A percentile compares a stretch with the other conserved stretches of the same genome.
Conservation (phyloP, 2,888 invertebrate species). For the Netelia fuscicornis region DNA sequence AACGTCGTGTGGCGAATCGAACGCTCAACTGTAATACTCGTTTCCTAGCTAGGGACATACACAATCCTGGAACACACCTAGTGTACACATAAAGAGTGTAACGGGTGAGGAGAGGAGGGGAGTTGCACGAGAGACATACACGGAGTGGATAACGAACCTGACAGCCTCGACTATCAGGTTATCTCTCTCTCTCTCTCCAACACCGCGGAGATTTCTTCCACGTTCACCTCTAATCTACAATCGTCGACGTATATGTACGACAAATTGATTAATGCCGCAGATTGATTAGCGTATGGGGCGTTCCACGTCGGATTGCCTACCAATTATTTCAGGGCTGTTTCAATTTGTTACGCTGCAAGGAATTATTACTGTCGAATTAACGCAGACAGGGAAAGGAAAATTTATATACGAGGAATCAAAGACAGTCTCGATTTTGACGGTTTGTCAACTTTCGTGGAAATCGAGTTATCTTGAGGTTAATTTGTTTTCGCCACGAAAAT, state of each 20-base stretch:
- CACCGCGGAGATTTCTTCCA: slow-evolving; percentile 65
- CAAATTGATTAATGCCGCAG: slow-evolving; percentile 63
- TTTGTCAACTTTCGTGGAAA: too few relatives aligned
- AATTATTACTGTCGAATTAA: too few relatives aligned
- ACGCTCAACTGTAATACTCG: slow-evolving; percentile 54
- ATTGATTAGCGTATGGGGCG: slow-evolving; percentile 47
- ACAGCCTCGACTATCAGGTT: slow-evolving; percentile 67
- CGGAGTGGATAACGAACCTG: slow-evolving; percentile 52
- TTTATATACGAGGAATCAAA: too few relatives aligned
- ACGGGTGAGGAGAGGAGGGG: slow-evolving; percentile 18
- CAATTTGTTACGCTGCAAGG: too few relatives aligned
- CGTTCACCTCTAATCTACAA: slow-evolving; percentile 59
- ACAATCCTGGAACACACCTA: slow-evolving; percentile 45
- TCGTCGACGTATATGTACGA: slow-evolving; percentile 61
- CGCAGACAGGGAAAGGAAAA: too few relatives aligned
- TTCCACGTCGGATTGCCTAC: not conserved
- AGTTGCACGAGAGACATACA: not conserved
- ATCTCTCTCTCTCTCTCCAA: slow-evolving; percentile 1
- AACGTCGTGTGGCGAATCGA: slow-evolving; percentile 48
- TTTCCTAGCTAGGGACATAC: slow-evolving; percentile 53
- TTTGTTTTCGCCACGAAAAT: too few relatives aligned
- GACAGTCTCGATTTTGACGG: too few relatives aligned
- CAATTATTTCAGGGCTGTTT: too few relatives aligned
- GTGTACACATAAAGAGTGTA: slow-evolving; percentile 2
- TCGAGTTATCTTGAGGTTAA: too few relatives aligned